These are phyloP conservation scores for Malurus alboscapulatus DNA, from an alignment of 2,113 vertebrate genomes.

Conservation along the genomic window DNA sequence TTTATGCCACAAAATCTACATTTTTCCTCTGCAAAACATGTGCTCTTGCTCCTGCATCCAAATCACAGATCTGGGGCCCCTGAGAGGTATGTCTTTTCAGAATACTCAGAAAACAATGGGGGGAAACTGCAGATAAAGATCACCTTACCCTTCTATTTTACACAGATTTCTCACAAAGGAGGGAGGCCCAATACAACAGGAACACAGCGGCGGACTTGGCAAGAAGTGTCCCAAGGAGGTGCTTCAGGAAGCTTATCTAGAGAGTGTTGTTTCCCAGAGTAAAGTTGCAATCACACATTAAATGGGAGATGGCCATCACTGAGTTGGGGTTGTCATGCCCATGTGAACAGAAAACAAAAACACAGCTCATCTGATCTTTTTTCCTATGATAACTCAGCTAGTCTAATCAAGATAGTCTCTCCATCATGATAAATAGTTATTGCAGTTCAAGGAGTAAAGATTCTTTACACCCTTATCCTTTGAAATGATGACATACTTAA, in stretches of 20 bases:
- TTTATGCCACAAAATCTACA: background rate
- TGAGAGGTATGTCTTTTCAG: background rate
- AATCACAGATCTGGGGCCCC: background rate
- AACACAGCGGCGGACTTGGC: background rate
- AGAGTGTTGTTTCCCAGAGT: background rate
- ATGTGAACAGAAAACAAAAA: background rate
- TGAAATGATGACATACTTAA: background rate
- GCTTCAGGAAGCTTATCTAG: background rate
- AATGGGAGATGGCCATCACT: background rate
- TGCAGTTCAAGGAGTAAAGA: background rate
- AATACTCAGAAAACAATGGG: background rate
- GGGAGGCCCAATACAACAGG: background rate
- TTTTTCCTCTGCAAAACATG: background rate
- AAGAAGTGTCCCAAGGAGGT: background rate
- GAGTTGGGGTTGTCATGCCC: background rate
- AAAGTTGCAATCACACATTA: background rate
- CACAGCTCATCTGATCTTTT: background rate
- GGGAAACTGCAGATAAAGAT: background rate
- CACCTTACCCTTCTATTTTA: background rate
- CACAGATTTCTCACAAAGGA: background rate
- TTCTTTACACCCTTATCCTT: background rate
- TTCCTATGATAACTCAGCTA: background rate
- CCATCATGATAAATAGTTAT: background rate
- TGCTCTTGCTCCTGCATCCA: background rate
- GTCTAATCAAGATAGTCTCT: background rate